phyloP scores from a whole-genome alignment of 2,888 invertebrate genomes.

The Fissipunctia ypsillon region DNA sequence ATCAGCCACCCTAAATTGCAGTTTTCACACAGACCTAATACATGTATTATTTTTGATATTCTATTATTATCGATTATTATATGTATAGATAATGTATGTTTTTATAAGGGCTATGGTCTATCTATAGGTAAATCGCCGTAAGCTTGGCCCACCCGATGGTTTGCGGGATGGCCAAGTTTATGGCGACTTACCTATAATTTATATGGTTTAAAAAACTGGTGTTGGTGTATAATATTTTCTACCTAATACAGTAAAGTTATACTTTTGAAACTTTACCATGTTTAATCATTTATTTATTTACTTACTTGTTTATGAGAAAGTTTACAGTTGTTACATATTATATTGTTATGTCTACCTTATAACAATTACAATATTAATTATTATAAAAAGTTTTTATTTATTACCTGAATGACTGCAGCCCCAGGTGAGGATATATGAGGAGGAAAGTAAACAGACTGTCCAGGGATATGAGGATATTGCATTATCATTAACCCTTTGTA shows the following conservation, averaged over 20 bases:
- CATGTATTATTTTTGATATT: not conserved
- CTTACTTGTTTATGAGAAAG: slow-evolving; percentile 29
- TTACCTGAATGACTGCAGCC: not conserved
- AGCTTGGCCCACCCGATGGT: too few species aligned
- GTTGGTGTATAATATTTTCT: slow-evolving; percentile 16
- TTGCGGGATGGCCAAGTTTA: too few species aligned
- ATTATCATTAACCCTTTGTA: not conserved
- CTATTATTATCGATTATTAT: not conserved
- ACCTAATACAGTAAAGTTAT: not conserved
- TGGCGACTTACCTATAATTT: too few species aligned
- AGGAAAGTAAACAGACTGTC: too few species aligned
- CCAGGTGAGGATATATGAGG: not conserved
- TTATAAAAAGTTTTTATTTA: not conserved
- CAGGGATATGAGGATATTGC: not conserved
- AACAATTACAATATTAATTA: slow-evolving; percentile 12
- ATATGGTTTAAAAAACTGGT: not conserved
- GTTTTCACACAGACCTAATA: not conserved
- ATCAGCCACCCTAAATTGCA: slow-evolving; percentile 70
- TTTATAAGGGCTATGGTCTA: slow-evolving; percentile 6
- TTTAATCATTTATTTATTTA: too few species aligned
- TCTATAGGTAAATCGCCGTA: too few species aligned
- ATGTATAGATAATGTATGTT: too few species aligned
- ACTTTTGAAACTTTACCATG: slow-evolving; percentile 1
- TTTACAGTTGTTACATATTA: slow-evolving; percentile 41
- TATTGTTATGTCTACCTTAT: slow-evolving; percentile 26